These are phyloP conservation scores for Notocelia uddmanniana DNA, from an alignment of 2,888 invertebrate species.

Conservation along the genomic window DNA sequence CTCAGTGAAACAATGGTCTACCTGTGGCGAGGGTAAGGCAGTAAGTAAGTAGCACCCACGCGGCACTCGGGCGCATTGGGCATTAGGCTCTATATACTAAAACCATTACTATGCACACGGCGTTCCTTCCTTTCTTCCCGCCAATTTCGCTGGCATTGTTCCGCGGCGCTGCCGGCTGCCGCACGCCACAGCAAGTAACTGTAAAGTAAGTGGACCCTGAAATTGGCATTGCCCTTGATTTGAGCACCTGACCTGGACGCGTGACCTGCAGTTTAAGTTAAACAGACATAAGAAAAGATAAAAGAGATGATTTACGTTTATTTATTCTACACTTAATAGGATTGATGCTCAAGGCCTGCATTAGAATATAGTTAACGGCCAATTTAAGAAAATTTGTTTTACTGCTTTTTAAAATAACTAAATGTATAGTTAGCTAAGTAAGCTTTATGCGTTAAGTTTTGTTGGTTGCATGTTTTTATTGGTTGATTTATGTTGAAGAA, in stretches of 20 bases:
- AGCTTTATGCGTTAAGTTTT: not conserved
- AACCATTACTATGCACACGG: slow-evolving; percentile 73
- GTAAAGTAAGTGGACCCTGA: slow-evolving; percentile 82
- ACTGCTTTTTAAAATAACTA: not conserved
- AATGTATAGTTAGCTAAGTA: too few relatives aligned
- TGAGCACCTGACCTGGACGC: slow-evolving; percentile 61
- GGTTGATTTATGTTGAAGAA: slow-evolving; percentile 4
- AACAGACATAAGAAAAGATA: not conserved
- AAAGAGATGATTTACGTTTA: not conserved
- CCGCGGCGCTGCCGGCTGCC: slow-evolving; percentile 60
- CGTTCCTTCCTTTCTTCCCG: slow-evolving; percentile 83
- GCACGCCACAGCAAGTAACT: slow-evolving; percentile 70
- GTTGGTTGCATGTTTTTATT: too few relatives aligned
- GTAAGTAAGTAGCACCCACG: too few relatives aligned
- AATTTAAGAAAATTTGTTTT: slow-evolving; percentile 4
- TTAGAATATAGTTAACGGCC: slow-evolving; percentile 10
- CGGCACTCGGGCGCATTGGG: slow-evolving; percentile 58
- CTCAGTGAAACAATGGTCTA: not conserved
- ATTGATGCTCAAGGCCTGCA: not conserved
- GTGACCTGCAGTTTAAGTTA: slow-evolving; percentile 62
- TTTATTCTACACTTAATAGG: slow-evolving; percentile 9
- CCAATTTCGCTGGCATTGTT: slow-evolving; percentile 82
- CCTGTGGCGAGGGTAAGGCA: slow-evolving; percentile 48
- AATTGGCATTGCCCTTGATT: slow-evolving; percentile 84
- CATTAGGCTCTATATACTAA: slow-evolving; percentile 49